Evolutionary conservation across 2,113 vertebrate species (phyloP).

Genomic region (Naja naja): DNA sequence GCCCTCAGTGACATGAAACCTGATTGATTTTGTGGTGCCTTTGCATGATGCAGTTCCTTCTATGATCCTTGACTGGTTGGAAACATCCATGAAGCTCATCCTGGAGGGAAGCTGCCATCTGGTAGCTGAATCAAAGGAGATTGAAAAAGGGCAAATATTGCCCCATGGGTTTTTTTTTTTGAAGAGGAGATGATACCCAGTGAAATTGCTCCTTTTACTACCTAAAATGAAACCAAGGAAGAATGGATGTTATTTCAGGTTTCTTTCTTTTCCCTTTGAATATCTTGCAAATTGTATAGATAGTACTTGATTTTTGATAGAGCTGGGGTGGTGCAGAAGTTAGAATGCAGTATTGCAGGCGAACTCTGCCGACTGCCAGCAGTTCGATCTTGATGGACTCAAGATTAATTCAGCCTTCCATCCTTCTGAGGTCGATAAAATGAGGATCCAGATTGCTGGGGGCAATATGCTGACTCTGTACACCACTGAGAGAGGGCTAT

Average conservation of each 20-base stretch:
- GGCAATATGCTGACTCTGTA: too few species aligned
- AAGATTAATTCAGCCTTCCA: too few species aligned
- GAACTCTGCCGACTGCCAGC: too few species aligned
- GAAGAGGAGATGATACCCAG: background rate
- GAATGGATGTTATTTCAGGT: background rate
- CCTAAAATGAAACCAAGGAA: background rate
- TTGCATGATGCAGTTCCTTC: background rate
- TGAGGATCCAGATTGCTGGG: too few species aligned
- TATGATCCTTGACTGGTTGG: background rate
- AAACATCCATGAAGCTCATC: background rate
- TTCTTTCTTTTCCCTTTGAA: background rate
- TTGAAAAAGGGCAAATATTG: background rate
- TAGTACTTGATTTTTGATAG: too few species aligned
- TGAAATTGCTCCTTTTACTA: background rate
- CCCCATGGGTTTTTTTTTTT: background rate
- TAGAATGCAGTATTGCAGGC: too few species aligned
- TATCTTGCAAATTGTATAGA: too few species aligned
- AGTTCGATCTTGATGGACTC: too few species aligned
- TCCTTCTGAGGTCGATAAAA: too few species aligned
- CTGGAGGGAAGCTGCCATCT: background rate
- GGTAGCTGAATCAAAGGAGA: background rate
- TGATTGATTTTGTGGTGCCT: background rate
- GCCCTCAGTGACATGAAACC: background rate
- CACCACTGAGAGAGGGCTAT: too few species aligned
- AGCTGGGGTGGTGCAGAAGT: too few species aligned